Base-by-base conservation (phyloP, 2,888 invertebrate species). In the Andrena trimmerana region DNA sequence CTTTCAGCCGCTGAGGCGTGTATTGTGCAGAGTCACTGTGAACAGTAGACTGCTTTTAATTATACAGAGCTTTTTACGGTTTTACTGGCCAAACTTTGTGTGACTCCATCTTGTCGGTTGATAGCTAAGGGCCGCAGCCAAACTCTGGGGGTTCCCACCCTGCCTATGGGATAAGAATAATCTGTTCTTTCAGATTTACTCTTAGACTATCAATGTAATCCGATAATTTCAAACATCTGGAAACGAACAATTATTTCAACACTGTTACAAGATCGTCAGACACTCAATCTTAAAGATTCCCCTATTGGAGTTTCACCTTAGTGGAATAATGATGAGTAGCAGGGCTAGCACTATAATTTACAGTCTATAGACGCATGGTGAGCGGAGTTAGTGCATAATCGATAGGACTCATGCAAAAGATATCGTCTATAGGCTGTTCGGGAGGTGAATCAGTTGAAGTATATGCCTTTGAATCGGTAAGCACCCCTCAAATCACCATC, bases 381-480 rank as follows among this genome's bases (percentile, higher is more conserved):
- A 48, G 63, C 36, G 71, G 50, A 52, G 69, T 74, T 69, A 80
- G 59, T 65, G 63, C 65, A 70, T 74, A 74, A 81, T 81, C 74
- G 68, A 80, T 81, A 67, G 52, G 13, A 16, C 7, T 36, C 54
- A 71, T 29, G 54, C 71, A 57, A 74, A 74, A 78, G 79, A 65
- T 67, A 67, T 57, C 29, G 81, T 24, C 73, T 68, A 59, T 79
- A 81, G 33, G 8, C 48, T 65, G 52, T 42, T 20, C 27, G 24
- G 42, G 27, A 16, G 50, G 57, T 29, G 66, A 80, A 71, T 78
- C 72, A 67, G 68, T 48, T 72, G 73, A 69, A 57, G 42, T 66
- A 67, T 78, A 62, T 60, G 54, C 70, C 67, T 83, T 68, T 62
- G 71, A 75, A 83, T 63, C 67, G 60, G 74, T 79, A 76, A 83